These are phyloP conservation scores for Athetis lepigone DNA, from an alignment of 2,888 invertebrate genomes.

Conservation along the genomic window DNA sequence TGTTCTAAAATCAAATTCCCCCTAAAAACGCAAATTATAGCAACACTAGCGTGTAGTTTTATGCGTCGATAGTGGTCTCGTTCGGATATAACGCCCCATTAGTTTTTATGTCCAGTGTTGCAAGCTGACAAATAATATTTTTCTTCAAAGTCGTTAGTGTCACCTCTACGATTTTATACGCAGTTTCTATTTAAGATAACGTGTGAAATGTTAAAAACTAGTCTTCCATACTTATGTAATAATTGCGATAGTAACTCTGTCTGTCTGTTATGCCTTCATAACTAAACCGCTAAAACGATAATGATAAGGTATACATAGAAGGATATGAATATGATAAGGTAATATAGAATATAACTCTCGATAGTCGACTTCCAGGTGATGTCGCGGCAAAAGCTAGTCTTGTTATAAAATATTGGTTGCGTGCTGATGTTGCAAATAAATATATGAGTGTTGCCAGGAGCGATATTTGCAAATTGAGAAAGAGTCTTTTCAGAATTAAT, in stretches of 20 bases:
- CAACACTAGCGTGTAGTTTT: conserved; percentile 63
- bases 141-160: conserved; percentile 64
- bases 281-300: too few relatives aligned
- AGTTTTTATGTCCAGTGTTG: conserved; percentile 78
- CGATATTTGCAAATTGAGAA: conserved; percentile 24
- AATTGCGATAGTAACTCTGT: too few relatives aligned
- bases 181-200: conserved; percentile 65
- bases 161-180: conserved; percentile 62
- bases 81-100: conserved; percentile 77
- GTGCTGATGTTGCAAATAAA: conserved; percentile 47
- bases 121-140: conserved; percentile 71
- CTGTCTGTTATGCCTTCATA: too few relatives aligned
- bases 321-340: too few relatives aligned
- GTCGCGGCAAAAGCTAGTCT: too few relatives aligned
- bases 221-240: too few relatives aligned
- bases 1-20: neutral
- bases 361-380: too few relatives aligned
- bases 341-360: too few relatives aligned
- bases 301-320: too few relatives aligned
- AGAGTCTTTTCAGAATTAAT: conserved; percentile 28
- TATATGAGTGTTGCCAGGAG: conserved; percentile 45
- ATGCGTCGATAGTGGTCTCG: conserved; percentile 74
- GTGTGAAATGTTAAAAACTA: conserved; percentile 50
- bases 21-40: conserved; percentile 14
- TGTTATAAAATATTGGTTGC: conserved; percentile 47